These are phyloP conservation scores for Meloidogyne chitwoodi DNA, from an alignment of 1,140 invertebrate species.

Conservation along the genomic window DNA sequence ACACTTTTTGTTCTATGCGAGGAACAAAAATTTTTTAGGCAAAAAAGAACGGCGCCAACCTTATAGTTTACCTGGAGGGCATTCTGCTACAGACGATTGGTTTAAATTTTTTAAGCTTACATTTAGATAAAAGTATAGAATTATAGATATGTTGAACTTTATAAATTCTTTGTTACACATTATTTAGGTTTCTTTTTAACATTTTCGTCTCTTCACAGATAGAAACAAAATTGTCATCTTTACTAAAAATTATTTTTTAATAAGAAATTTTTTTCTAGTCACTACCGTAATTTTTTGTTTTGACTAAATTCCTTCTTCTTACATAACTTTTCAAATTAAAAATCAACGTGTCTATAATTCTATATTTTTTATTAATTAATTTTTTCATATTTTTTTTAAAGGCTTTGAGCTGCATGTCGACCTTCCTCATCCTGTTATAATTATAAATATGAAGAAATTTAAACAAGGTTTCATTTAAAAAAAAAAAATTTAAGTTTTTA, in stretches of 20 bases:
- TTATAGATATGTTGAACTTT: too few species aligned
- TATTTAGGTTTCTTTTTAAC: too few species aligned
- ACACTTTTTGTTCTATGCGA: not conserved
- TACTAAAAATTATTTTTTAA: too few species aligned
- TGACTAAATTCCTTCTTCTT: too few species aligned
- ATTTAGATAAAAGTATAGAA: too few species aligned
- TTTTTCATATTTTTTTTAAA: slow-evolving; percentile 15
- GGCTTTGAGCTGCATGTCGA: slow-evolving; percentile 41
- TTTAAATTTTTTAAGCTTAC: not conserved
- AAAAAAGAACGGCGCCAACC: slow-evolving; percentile 28
- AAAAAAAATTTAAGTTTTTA: not conserved
- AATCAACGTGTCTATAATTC: too few species aligned
- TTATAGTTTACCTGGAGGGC: slow-evolving; percentile 44
- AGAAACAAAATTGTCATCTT: too few species aligned
- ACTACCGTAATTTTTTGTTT: too few species aligned
- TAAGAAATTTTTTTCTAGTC: too few species aligned
- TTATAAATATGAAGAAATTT: slow-evolving; percentile 23
- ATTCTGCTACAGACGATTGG: slow-evolving; percentile 44
- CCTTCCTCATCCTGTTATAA: slow-evolving; percentile 39
- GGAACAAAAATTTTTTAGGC: slow-evolving; percentile 21
- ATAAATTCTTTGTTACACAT: too few species aligned
- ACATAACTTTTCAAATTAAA: too few species aligned
- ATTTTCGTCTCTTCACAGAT: too few species aligned
- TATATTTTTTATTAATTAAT: not conserved
- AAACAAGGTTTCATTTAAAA: slow-evolving; percentile 3